Conservation (phyloP, 2,113 vertebrate species). For the Hyaena hyaena region DNA sequence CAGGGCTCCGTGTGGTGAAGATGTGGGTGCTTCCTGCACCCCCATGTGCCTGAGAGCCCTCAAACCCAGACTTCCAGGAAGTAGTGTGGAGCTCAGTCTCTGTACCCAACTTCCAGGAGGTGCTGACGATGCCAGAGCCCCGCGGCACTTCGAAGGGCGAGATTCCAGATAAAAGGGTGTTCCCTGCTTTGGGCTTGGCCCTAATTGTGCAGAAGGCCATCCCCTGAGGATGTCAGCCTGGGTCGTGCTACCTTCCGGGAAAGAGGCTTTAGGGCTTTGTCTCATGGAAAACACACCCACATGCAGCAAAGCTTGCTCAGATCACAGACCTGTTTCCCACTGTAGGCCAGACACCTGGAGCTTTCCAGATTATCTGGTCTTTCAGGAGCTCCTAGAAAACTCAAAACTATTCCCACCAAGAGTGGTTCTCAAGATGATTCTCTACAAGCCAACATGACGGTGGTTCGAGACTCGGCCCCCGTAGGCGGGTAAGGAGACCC, state of each 20-base stretch:
- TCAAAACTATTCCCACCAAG: neutral
- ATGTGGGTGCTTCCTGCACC: accelerated
- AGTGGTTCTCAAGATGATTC: too few species aligned
- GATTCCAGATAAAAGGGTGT: too few species aligned
- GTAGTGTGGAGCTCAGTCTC: neutral
- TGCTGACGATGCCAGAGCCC: accelerated
- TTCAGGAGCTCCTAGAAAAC: neutral
- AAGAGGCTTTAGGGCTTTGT: neutral
- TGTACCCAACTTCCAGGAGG: neutral
- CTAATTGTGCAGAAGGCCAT: neutral
- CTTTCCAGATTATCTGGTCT: neutral
- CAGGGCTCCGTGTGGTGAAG: neutral
- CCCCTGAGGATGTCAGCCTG: too few species aligned
- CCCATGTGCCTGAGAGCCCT: accelerated
- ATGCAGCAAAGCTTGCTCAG: too few species aligned
- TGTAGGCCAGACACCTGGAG: too few species aligned
- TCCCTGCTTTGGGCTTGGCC: accelerated
- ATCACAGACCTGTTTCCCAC: neutral
- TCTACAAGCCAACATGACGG: accelerated
- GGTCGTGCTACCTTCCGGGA: neutral
- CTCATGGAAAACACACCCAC: accelerated
- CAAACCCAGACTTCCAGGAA: neutral
- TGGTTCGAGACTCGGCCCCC: accelerated
- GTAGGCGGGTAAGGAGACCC: accelerated
- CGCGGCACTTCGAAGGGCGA: accelerated